Evolutionary conservation across 2,888 invertebrate genomes (phyloP).

Genomic region (Spatulosminthurus flaviceps): DNA sequence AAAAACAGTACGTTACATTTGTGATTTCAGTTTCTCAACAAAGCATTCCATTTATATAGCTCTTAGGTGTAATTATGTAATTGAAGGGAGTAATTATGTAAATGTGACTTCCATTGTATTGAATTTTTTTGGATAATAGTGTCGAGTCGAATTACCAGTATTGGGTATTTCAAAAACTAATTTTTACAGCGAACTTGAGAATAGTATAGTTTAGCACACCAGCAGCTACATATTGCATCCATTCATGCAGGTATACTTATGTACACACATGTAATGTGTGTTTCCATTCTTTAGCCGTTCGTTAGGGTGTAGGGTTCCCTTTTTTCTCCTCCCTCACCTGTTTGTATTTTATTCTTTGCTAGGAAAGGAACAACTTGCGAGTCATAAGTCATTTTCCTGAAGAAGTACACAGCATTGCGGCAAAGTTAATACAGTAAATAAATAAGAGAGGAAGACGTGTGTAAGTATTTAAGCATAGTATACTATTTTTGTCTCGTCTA

Average conservation of each 20-base stretch:
- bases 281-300: background rate
- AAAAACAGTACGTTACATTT: background rate
- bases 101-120: background rate
- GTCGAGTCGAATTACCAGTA: background rate
- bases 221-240: too few relatives aligned
- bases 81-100: background rate
- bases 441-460: background rate
- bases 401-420: slow-evolving; percentile 5
- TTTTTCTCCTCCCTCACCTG: background rate
- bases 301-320: too few relatives aligned
- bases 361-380: too few relatives aligned
- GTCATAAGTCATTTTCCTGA: too few relatives aligned
- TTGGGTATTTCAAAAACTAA: background rate
- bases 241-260: background rate
- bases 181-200: too few relatives aligned
- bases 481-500: background rate
- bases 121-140: background rate
- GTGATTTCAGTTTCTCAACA: background rate
- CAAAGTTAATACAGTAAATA: slow-evolving; percentile 2
- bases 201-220: too few relatives aligned
- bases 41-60: background rate
- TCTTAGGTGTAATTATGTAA: background rate
- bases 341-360: background rate
- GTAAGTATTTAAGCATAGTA: background rate
- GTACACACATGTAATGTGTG: background rate